Evolutionary conservation across 2,113 vertebrate genomes (phyloP).

Genomic region (Macheiramphus alcinus): DNA sequence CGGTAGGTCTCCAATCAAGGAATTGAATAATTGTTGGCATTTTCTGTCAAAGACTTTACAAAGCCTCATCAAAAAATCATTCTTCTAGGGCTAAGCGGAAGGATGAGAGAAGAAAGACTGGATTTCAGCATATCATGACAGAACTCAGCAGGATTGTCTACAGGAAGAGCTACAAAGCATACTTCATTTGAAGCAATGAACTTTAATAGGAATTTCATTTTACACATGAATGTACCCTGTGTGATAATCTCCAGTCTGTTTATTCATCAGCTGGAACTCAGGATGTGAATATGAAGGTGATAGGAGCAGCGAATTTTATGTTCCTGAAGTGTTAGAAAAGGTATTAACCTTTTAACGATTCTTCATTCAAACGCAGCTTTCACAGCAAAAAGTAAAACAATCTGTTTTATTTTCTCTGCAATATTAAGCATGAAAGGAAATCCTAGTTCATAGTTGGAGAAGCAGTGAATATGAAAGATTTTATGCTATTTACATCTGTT

Average conservation of each 20-base stretch:
- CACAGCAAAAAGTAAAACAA: neutral
- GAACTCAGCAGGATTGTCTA: conserved; percentile 54
- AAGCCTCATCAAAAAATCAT: conserved; percentile 13
- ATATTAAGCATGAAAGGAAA: neutral
- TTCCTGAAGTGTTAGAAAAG: neutral
- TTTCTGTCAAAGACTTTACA: conserved; percentile 24
- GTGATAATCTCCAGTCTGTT: conserved; percentile 65
- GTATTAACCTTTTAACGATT: conserved; percentile 40
- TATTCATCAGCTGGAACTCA: conserved; percentile 58
- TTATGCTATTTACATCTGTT: neutral
- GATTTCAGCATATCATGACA: conserved; percentile 45
- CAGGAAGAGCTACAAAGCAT: conserved; percentile 40
- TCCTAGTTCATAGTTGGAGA: neutral
- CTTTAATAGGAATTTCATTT: conserved; percentile 63
- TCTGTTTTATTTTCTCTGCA: neutral
- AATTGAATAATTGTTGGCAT: neutral
- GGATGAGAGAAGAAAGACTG: conserved; percentile 7
- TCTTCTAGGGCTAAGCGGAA: conserved; percentile 3
- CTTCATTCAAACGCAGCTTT: neutral
- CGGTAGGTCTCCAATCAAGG: neutral
- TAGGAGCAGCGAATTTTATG: conserved; percentile 1
- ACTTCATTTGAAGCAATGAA: conserved; percentile 60
- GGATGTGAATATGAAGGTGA: conserved; percentile 45
- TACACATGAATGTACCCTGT: conserved; percentile 35
- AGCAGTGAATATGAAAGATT: neutral